These are phyloP conservation scores for Drosophila tsacasi DNA, from an alignment of 1,140 invertebrate genomes.

Conservation along the genomic window DNA sequence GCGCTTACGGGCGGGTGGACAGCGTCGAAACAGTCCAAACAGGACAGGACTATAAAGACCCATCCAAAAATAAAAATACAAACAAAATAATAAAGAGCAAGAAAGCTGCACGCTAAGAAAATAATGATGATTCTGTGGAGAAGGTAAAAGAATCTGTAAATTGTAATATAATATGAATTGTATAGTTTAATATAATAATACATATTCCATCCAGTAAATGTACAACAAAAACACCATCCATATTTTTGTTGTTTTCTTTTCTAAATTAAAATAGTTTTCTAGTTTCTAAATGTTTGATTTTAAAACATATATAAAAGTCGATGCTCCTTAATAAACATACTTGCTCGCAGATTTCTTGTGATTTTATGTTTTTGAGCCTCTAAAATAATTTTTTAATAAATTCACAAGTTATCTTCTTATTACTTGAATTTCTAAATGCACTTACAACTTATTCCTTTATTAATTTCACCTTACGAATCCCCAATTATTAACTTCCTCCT, in stretches of 20 bases:
- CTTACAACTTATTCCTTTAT: not conserved
- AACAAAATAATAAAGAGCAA: constrained; percentile 37
- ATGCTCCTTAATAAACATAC: too few species aligned
- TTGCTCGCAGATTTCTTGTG: too few species aligned
- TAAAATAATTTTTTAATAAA: not conserved
- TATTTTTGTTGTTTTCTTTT: too few species aligned
- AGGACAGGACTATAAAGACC: constrained; percentile 23
- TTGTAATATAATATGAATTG: not conserved
- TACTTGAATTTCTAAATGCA: not conserved
- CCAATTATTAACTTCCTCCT: too few species aligned
- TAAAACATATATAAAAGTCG: too few species aligned
- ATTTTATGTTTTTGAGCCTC: too few species aligned
- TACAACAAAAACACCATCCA: too few species aligned
- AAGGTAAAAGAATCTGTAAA: too few species aligned
- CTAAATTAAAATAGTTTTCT: too few species aligned
- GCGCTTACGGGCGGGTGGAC: constrained; percentile 41
- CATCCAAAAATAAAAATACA: constrained; percentile 4
- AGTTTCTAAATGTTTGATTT: too few species aligned
- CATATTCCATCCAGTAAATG: too few species aligned
- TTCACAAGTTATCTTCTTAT: not conserved
- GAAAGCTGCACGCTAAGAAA: not conserved
- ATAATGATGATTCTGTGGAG: too few species aligned
- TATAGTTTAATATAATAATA: not conserved
- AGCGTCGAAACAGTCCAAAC: constrained; percentile 27
- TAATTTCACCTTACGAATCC: not conserved